phyloP scores from a whole-genome alignment of 2,797 vertebrate species.

The Tenualosa thibaudeaui region DNA sequence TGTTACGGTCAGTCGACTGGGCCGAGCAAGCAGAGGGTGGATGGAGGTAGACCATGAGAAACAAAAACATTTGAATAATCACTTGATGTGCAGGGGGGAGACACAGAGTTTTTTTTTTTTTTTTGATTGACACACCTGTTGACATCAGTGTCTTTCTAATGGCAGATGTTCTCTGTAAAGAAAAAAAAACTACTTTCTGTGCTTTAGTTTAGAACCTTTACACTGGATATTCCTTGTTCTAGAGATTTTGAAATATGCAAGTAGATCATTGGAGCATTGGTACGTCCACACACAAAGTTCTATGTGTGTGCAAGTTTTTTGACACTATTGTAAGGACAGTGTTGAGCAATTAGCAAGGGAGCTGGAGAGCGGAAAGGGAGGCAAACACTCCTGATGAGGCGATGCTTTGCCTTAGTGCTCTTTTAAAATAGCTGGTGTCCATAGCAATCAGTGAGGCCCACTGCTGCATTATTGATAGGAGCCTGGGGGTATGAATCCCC shows the following conservation, averaged over 20 bases:
- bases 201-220: neutral
- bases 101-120: neutral
- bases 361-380: constrained; percentile 63
- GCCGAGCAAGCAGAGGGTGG: neutral
- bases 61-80: neutral
- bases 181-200: neutral
- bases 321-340: constrained; percentile 7
- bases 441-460: constrained; percentile 84
- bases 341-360: constrained; percentile 8
- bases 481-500: constrained; percentile 61
- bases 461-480: constrained; percentile 86
- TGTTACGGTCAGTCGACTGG: neutral
- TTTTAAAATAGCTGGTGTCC: constrained; percentile 85
- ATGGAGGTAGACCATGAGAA: neutral
- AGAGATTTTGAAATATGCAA: neutral
- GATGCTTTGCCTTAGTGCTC: constrained; percentile 74
- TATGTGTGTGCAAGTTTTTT: constrained; percentile 45
- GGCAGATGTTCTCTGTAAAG: neutral
- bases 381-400: constrained; percentile 64
- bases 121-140: neutral
- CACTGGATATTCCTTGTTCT: neutral
- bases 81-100: neutral
- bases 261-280: neutral
- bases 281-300: neutral
- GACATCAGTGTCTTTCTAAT: neutral